A percentile compares a stretch with the other conserved stretches of the same genome.
Conservation (phyloP, 2,113 vertebrate species). For the Phaethon lepturus region DNA sequence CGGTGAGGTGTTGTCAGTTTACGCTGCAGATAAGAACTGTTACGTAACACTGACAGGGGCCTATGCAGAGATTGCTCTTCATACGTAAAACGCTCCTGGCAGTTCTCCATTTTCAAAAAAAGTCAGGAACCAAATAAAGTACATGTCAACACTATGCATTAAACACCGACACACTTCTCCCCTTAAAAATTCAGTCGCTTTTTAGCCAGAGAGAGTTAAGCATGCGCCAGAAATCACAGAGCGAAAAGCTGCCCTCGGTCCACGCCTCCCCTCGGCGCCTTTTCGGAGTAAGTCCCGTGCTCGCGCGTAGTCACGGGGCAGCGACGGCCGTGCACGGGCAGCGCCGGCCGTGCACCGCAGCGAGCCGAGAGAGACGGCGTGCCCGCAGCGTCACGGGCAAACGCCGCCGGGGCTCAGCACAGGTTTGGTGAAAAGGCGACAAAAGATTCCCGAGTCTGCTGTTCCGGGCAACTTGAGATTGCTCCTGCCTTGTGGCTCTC, state of each 20-base stretch:
- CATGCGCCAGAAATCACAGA: background rate
- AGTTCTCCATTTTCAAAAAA: background rate
- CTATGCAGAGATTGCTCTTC: slow-evolving; percentile 25
- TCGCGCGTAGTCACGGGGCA: fast-evolving
- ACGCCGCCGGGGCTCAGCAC: background rate
- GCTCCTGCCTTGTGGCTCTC: fast-evolving
- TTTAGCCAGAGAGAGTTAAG: background rate
- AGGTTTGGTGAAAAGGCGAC: fast-evolving
- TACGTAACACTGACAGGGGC: slow-evolving; percentile 6
- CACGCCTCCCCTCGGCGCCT: background rate
- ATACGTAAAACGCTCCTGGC: slow-evolving; percentile 15
- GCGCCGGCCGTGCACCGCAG: fast-evolving
- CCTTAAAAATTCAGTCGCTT: background rate
- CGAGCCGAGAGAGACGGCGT: fast-evolving
- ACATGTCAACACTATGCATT: background rate
- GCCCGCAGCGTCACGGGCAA: fast-evolving
- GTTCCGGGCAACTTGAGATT: fast-evolving
- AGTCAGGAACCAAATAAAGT: background rate
- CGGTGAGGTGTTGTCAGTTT: slow-evolving; percentile 10
- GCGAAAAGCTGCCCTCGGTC: background rate
- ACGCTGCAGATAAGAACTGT: background rate
- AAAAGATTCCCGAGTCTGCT: fast-evolving
- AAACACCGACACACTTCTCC: background rate
- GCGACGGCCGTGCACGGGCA: fast-evolving
- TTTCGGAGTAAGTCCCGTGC: fast-evolving